Base-by-base conservation (phyloP, 2,113 vertebrate genomes). In the Actenoides hombroni region DNA sequence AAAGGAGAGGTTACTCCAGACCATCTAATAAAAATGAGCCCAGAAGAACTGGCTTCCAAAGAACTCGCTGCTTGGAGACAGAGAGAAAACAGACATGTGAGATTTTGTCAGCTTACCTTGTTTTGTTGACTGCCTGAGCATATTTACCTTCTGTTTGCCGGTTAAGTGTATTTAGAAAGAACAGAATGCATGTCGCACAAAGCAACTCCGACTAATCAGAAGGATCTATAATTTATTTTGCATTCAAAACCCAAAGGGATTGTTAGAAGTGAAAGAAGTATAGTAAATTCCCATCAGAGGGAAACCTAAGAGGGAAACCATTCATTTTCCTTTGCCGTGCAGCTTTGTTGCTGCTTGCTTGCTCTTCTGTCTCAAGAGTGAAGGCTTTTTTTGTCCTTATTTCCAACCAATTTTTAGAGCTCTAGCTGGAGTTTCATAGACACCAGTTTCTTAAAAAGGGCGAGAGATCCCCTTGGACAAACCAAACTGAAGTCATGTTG, bases 11-110 rank as follows among this genome's bases (percentile, higher is more conserved):
- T 99, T 93, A 99, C 99, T 93, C 99, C 99, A 88, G 97, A 98
- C 91, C 99, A 99, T 97, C 97, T 99, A 48, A 99, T 99, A 97
- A 99, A 98, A 96, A 99, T 99, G 99, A 99, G 99, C 97, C 99
- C 99, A 7, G 99, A 99, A 97, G 99, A 99, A 81, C 96, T 99
- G 91, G 99, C 99, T 92, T 99, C 99, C 15, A 99, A 99, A 96
- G 99, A 99, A 91, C 95, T 99, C 95, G 99, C 99, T 96, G 99
- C 99, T 60, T 99, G 99, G 99, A 98, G 99, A 97, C 98, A 98
- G 96, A 98, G 99, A 96, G 99, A 99, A 97, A 99, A 99, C 95
- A 98, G 99, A 98, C 99, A 99, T 28, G 99, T 99, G 97, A 99
- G 98, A 96, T 80, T 94, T 25, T 84, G 56, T 84, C 39, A 69